These are phyloP conservation scores for Edolisoma coerulescens DNA, from an alignment of 2,113 vertebrate species.

Conservation along the genomic window DNA sequence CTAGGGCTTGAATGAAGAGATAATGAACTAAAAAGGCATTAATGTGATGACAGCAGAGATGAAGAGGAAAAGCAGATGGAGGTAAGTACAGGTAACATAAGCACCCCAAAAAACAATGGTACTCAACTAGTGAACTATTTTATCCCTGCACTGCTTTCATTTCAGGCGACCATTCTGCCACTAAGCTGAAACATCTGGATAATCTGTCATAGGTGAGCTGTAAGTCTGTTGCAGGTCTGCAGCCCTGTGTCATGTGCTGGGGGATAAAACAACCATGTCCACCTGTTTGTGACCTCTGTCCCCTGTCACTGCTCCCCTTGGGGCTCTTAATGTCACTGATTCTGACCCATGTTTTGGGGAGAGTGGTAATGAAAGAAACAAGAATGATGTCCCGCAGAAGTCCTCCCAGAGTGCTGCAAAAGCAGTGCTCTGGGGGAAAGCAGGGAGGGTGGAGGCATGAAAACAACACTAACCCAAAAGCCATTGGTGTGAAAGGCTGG, in stretches of 20 bases:
- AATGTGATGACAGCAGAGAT: not conserved
- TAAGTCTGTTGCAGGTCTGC: not conserved
- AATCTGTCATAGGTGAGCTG: not conserved
- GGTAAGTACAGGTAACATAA: not conserved
- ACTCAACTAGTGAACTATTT: not conserved
- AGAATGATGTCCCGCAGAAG: not conserved
- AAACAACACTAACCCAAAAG: not conserved
- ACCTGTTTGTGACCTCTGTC: not conserved
- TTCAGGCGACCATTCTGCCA: not conserved
- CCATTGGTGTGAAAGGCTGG: not conserved
- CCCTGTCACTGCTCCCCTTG: not conserved
- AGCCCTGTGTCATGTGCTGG: not conserved
- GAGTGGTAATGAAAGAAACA: not conserved
- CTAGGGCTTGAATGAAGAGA: not conserved
- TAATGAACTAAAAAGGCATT: not conserved
- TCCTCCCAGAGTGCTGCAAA: not conserved
- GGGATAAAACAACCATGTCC: fast-evolving
- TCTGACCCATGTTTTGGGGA: not conserved
- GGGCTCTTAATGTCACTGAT: not conserved
- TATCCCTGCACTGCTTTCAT: not conserved
- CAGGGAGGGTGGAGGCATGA: not conserved
- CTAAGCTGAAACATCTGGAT: not conserved
- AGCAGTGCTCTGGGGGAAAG: not conserved
- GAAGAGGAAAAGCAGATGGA: not conserved
- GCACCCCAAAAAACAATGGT: not conserved